Percentiles rank a stretch among this genome's conserved stretches.
Evolutionary conservation across 2,797 vertebrate genomes (phyloP).

Genomic region (Ptychadena robeensis): DNA sequence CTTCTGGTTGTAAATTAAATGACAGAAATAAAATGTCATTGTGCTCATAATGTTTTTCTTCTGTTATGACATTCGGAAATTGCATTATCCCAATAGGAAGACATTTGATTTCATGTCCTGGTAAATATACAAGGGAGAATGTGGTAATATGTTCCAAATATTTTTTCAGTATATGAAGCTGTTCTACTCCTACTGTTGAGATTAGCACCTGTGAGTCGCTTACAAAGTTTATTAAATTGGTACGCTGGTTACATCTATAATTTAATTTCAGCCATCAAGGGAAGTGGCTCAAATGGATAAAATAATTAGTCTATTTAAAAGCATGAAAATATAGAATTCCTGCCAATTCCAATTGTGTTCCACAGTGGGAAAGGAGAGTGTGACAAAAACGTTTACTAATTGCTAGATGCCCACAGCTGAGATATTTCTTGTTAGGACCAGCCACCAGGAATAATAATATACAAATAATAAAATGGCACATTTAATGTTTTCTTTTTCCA

Average conservation of each 20-base stretch:
- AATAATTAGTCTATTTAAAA: conserved; percentile 56
- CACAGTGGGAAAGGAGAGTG: conserved; percentile 30
- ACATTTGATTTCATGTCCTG: conserved; percentile 20
- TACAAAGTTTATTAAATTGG: conserved; percentile 54
- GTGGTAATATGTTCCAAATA: conserved; percentile 48
- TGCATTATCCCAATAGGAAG: conserved; percentile 40
- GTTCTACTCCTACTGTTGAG: conserved; percentile 18
- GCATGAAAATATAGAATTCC: conserved; percentile 46
- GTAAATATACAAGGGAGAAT: conserved; percentile 26
- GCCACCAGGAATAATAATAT: conserved; percentile 2
- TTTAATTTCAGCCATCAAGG: conserved; percentile 54
- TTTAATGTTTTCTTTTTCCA: conserved; percentile 1
- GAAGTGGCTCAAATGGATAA: conserved; percentile 54
- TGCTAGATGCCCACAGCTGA: conserved; percentile 19
- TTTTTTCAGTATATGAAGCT: not conserved
- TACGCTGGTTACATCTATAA: conserved; percentile 55
- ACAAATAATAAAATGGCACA: not conserved
- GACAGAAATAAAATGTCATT: not conserved
- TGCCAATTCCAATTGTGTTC: conserved; percentile 44
- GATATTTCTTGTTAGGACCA: conserved; percentile 24
- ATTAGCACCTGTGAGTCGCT: conserved; percentile 53
- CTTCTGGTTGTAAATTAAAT: not conserved
- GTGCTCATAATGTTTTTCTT: not conserved
- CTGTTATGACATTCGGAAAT: conserved; percentile 42
- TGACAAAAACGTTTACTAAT: conserved; percentile 44